phyloP scores from a whole-genome alignment of 2,113 vertebrate genomes.

The Myocastor coypus region DNA sequence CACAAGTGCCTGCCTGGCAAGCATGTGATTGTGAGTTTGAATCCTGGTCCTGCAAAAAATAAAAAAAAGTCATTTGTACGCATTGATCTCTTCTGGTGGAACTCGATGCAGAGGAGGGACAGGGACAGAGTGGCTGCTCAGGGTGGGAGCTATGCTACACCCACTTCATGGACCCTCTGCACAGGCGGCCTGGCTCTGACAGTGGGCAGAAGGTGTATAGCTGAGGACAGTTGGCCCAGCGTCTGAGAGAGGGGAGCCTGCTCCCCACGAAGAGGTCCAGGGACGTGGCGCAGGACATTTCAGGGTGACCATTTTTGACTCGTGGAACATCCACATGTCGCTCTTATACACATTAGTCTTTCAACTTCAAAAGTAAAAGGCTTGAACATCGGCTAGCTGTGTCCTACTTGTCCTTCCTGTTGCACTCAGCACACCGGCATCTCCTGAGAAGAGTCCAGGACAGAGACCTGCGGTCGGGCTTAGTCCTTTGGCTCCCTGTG shows the following conservation, averaged over 20 bases:
- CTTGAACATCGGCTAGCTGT: neutral
- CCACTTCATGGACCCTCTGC: constrained; percentile 42
- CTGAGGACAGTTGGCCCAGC: neutral
- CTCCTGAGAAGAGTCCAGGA: fast-evolving
- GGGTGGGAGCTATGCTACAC: neutral
- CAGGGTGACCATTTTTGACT: neutral
- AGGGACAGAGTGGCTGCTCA: neutral
- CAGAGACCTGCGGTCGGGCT: fast-evolving
- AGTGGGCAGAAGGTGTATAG: neutral
- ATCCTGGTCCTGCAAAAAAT: too few relatives aligned
- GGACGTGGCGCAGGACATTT: neutral
- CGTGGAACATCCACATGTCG: neutral
- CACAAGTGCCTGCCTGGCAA: too few relatives aligned
- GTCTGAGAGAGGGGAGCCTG: neutral
- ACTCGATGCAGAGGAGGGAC: neutral
- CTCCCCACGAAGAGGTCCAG: neutral
- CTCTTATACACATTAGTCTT: neutral
- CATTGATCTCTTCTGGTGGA: neutral
- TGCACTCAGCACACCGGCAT: too few relatives aligned
- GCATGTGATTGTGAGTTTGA: too few relatives aligned
- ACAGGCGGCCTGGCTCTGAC: neutral
- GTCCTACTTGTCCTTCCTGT: too few relatives aligned
- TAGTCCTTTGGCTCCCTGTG: fast-evolving
- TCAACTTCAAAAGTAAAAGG: constrained; percentile 23
- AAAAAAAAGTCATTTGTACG: neutral